phyloP scores from a whole-genome alignment of 2,797 vertebrate species.

The Neomorphus geoffroyi region DNA sequence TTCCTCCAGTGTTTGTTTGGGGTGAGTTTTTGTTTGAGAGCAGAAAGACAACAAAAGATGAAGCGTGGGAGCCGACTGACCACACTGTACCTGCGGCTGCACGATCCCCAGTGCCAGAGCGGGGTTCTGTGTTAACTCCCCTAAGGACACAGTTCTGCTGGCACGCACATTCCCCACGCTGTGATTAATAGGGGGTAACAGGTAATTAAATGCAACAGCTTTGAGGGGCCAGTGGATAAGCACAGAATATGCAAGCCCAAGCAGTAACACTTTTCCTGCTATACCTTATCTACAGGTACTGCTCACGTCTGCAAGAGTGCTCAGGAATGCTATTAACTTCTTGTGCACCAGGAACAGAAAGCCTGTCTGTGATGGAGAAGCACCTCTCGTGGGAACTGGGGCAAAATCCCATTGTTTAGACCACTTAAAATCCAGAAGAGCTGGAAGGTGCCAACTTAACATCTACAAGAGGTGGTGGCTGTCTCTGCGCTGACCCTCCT shows the following conservation, averaged over 20 bases:
- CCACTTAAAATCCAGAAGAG: neutral
- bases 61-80: neutral
- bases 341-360: neutral
- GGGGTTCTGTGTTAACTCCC: neutral
- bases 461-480: neutral
- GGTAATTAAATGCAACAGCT: conserved; percentile 23
- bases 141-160: fast-evolving
- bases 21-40: neutral
- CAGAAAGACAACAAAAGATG: neutral
- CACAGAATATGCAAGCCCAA: conserved; percentile 44
- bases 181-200: too few species aligned
- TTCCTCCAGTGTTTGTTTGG: neutral
- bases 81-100: neutral
- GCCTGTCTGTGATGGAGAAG: neutral
- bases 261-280: conserved; percentile 11
- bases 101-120: neutral
- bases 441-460: neutral
- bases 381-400: neutral
- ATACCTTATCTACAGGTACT: conserved; percentile 30
- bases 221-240: conserved; percentile 1
- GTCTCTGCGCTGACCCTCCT: neutral
- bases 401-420: conserved; percentile 21
- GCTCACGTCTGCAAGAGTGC: conserved; percentile 21
- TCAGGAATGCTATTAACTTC: conserved; percentile 31
- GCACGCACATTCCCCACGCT: neutral